Evolutionary conservation across 2,888 invertebrate genomes (phyloP).

Genomic region (Dascillus cervinus): DNA sequence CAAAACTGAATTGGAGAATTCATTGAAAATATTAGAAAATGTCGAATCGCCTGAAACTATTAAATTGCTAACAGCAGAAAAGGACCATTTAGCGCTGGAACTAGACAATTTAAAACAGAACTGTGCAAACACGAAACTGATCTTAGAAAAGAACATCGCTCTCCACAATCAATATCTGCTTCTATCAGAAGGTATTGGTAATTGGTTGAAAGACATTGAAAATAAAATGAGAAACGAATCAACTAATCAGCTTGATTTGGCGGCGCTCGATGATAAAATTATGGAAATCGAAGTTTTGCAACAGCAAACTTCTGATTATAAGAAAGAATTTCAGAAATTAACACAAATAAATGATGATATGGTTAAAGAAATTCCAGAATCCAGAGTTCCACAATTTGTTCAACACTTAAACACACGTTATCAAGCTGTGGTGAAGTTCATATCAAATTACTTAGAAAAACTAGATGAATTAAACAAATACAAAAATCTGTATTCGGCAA

Average conservation of each 20-base stretch:
- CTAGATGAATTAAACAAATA: slow-evolving; percentile 64
- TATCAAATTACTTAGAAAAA: slow-evolving; percentile 62
- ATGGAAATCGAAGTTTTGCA: slow-evolving; percentile 56
- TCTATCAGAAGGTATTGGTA: slow-evolving; percentile 63
- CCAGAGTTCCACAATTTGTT: slow-evolving; percentile 72
- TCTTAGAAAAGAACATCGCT: slow-evolving; percentile 62
- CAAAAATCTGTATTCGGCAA: slow-evolving; percentile 59
- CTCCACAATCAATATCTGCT: slow-evolving; percentile 77
- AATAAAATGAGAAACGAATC: slow-evolving; percentile 66
- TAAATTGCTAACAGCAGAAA: slow-evolving; percentile 58
- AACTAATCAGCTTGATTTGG: slow-evolving; percentile 60
- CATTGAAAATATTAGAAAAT: slow-evolving; percentile 61
- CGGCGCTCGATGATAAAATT: slow-evolving; percentile 62
- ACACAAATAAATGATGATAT: slow-evolving; percentile 63
- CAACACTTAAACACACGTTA: slow-evolving; percentile 70
- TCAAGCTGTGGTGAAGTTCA: slow-evolving; percentile 64
- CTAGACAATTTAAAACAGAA: slow-evolving; percentile 62
- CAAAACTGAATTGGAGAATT: slow-evolving; percentile 61
- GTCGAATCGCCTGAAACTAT: slow-evolving; percentile 67
- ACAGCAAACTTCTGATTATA: slow-evolving; percentile 56
- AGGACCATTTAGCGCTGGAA: slow-evolving; percentile 62
- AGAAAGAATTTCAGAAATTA: slow-evolving; percentile 59
- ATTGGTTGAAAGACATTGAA: slow-evolving; percentile 76
- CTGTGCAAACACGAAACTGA: slow-evolving; percentile 58
- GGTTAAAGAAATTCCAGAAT: slow-evolving; percentile 71